phyloP scores from a whole-genome alignment of 2,797 vertebrate species.

The Denticeps clupeoides region DNA sequence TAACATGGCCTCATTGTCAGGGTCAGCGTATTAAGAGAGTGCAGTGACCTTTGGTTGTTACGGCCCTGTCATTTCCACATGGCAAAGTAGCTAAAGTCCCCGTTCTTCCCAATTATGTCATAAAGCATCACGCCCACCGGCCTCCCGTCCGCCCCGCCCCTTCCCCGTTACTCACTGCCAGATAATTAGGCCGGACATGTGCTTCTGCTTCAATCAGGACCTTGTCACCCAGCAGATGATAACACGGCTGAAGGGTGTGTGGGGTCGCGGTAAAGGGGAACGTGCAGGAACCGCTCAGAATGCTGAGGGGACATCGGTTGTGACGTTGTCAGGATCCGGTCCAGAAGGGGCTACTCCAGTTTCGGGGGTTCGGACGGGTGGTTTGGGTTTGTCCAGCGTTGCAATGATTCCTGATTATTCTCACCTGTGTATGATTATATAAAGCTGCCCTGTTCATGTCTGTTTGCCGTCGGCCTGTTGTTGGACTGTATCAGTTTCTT shows the following conservation, averaged over 20 bases:
- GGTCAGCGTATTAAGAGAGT: constrained; percentile 16
- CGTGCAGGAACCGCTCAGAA: no score
- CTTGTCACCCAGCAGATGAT: not conserved
- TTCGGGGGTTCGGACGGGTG: no score
- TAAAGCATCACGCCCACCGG: not conserved
- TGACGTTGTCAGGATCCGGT: no score
- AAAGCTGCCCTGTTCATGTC: no score
- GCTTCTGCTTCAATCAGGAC: constrained; percentile 25
- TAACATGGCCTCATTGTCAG: constrained; percentile 12
- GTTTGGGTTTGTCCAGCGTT: no score
- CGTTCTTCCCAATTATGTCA: constrained; percentile 14
- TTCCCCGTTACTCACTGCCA: constrained; percentile 10
- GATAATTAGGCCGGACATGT: constrained; percentile 14
- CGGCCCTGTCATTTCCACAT: not conserved
- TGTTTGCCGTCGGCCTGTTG: no score
- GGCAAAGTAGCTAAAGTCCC: not conserved
- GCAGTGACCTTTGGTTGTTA: constrained; percentile 11
- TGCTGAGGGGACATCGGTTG: no score
- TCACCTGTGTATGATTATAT: no score
- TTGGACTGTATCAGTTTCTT: no score
- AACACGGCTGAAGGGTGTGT: constrained; percentile 5
- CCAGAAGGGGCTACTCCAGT: no score
- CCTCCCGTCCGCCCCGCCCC: not conserved
- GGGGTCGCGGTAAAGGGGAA: no score
- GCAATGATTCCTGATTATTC: no score